Conservation (phyloP, 2,113 vertebrate species). For the Mormyrus iriodes region DNA sequence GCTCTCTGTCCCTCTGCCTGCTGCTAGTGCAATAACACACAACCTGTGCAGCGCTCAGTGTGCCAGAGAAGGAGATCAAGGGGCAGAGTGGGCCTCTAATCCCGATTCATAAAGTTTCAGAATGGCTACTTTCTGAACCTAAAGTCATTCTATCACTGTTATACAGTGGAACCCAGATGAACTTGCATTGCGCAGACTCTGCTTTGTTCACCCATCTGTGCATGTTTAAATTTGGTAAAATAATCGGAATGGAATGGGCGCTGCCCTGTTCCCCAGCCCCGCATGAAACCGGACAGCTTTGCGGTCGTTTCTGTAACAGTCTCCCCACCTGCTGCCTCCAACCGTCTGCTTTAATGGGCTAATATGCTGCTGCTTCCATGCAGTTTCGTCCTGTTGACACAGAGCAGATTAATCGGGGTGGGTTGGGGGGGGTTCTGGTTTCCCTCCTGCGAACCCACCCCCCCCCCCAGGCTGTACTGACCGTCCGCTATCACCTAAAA, state of each 20-base stretch:
- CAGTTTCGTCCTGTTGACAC: slow-evolving; percentile 50
- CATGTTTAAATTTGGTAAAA: not conserved
- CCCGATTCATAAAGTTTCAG: not conserved
- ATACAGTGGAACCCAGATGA: not conserved
- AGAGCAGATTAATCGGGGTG: slow-evolving; percentile 35
- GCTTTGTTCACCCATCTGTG: not conserved
- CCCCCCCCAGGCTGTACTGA: slow-evolving; percentile 47
- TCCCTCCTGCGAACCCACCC: slow-evolving; percentile 64
- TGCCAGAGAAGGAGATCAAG: not conserved
- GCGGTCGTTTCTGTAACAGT: not conserved
- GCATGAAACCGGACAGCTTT: not conserved
- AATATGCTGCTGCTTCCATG: not conserved
- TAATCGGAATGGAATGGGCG: not conserved
- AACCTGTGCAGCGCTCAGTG: not conserved
- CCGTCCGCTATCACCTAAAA: slow-evolving; percentile 37
- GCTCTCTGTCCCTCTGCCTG: not conserved
- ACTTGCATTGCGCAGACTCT: not conserved
- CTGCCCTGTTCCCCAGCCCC: not conserved
- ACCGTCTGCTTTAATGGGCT: not conserved
- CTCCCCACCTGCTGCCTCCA: not conserved
- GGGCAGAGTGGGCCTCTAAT: not conserved
- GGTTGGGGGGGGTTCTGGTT: slow-evolving; percentile 35
- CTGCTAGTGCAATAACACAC: not conserved
- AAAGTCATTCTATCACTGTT: not conserved
- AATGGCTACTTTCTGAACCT: not conserved